These are phyloP conservation scores for Eupristina koningsbergeri DNA, from an alignment of 1,140 invertebrate genomes.

Conservation along the genomic window DNA sequence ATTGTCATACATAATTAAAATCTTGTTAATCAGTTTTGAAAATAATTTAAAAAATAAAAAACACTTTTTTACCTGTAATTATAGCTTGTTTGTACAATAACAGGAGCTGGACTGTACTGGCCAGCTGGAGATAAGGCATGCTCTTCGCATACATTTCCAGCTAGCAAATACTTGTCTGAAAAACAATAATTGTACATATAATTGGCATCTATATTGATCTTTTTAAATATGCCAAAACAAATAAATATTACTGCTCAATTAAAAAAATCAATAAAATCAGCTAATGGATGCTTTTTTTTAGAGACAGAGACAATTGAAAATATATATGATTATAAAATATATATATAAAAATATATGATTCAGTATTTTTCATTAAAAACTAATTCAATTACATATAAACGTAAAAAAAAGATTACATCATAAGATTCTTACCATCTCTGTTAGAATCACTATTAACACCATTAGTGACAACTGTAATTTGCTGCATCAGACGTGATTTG, in stretches of 20 bases:
- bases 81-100: conserved; percentile 75
- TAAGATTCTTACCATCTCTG: conserved; percentile 73
- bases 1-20: too few relatives aligned
- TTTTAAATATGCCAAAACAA: neutral
- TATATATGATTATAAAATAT: too few relatives aligned
- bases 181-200: conserved; percentile 19
- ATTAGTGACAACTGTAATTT: conserved; percentile 79
- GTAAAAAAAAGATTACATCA: too few relatives aligned
- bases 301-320: too few relatives aligned
- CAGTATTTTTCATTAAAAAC: too few relatives aligned
- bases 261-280: too few relatives aligned
- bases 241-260: neutral
- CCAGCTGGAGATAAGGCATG: conserved; percentile 72
- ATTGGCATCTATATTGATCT: neutral
- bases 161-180: conserved; percentile 72
- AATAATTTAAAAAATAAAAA: neutral
- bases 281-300: too few relatives aligned
- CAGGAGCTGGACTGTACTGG: conserved; percentile 73
- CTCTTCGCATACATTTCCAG: conserved; percentile 70
- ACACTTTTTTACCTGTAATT: conserved; percentile 69
- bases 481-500: conserved; percentile 75
- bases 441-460: conserved; percentile 75
- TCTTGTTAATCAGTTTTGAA: too few relatives aligned
- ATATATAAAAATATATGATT: too few relatives aligned
- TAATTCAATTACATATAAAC: too few relatives aligned